A percentile compares a stretch with the other conserved stretches of the same genome.
Evolutionary conservation across 1,140 invertebrate species (phyloP).

Genomic region (Melanaphis sacchari): DNA sequence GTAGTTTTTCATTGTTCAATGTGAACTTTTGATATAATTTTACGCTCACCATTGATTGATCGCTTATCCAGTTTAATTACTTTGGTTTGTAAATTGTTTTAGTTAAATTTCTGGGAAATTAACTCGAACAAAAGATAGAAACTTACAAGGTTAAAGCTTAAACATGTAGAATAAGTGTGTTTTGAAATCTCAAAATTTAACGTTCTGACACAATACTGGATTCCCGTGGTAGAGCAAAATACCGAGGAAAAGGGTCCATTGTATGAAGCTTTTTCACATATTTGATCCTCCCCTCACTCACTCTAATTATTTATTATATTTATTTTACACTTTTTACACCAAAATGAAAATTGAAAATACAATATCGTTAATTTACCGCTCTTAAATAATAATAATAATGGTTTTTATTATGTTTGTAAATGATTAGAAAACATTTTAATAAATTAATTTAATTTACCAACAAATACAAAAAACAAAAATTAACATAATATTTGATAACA

Average conservation of each 20-base stretch:
- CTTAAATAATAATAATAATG: background rate
- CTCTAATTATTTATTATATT: background rate
- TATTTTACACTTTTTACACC: background rate
- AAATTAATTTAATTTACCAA: background rate
- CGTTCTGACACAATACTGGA: background rate
- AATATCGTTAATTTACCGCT: background rate
- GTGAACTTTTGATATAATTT: slow-evolving; percentile 34
- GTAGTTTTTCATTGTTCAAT: background rate
- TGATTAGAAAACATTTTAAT: background rate
- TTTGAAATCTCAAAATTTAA: background rate
- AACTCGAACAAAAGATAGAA: slow-evolving; percentile 14
- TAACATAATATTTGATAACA: background rate
- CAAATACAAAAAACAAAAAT: background rate
- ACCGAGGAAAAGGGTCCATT: background rate
- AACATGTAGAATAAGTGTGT: slow-evolving; percentile 9
- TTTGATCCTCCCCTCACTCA: background rate
- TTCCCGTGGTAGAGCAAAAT: background rate
- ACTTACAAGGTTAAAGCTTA: background rate
- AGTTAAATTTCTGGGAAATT: slow-evolving; percentile 25
- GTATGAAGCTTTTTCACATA: background rate
- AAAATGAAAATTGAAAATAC: background rate
- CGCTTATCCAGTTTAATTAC: slow-evolving; percentile 11
- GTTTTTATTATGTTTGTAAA: background rate
- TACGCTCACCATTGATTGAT: slow-evolving; percentile 19
- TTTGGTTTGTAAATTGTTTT: slow-evolving; percentile 18